These are phyloP conservation scores for Rhabdomys dilectus DNA, from an alignment of 2,113 vertebrate species.

Conservation along the genomic window DNA sequence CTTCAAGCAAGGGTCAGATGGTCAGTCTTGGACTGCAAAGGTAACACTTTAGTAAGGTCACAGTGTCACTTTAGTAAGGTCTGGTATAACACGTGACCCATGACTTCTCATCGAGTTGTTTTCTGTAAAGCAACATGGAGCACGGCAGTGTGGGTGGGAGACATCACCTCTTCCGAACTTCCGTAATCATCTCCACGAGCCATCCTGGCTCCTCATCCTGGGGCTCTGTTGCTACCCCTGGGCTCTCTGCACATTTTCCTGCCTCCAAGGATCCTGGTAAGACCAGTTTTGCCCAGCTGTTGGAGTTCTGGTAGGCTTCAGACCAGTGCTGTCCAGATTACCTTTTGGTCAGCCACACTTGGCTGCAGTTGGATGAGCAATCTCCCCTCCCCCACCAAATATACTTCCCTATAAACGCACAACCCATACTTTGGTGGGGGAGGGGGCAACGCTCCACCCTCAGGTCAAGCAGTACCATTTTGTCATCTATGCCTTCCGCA, in stretches of 20 bases:
- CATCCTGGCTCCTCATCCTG: neutral
- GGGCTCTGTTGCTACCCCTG: no score
- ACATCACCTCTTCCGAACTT: neutral
- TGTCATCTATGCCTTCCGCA: no score
- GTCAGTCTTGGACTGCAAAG: neutral
- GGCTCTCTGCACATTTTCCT: neutral
- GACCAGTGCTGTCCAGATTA: neutral
- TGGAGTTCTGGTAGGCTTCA: neutral
- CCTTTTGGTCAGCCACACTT: no score
- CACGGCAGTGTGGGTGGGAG: neutral
- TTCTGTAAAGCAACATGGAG: neutral
- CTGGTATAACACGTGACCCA: neutral
- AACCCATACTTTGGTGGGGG: neutral
- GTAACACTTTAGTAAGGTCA: neutral
- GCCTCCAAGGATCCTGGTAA: neutral
- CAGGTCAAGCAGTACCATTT: no score
- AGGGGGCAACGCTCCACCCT: neutral
- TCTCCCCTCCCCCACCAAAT: neutral
- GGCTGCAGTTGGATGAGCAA: neutral
- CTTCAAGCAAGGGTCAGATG: neutral
- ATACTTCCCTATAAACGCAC: neutral
- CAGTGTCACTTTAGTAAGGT: neutral
- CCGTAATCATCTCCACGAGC: neutral
- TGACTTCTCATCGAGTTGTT: neutral
- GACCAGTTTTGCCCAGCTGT: neutral